phyloP scores from a whole-genome alignment of 2,797 vertebrate species.

The Allobates femoralis region DNA sequence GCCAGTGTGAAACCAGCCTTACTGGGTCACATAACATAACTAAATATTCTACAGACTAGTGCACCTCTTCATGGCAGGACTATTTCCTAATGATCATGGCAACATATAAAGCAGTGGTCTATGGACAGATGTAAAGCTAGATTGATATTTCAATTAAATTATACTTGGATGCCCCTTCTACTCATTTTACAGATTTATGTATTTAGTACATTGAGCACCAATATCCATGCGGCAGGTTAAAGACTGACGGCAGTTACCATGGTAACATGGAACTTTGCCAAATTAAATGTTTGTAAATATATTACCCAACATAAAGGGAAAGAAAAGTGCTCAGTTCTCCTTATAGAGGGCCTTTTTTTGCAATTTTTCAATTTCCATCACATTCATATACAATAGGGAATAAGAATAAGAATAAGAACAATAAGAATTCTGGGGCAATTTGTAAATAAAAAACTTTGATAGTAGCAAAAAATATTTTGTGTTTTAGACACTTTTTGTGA shows the following conservation, averaged over 20 bases:
- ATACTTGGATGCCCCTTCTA: neutral
- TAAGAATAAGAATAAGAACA: too few relatives aligned
- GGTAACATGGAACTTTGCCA: constrained; percentile 32
- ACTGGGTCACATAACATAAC: too few relatives aligned
- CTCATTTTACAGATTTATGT: constrained; percentile 4
- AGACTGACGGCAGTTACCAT: constrained; percentile 25
- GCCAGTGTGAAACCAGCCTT: too few relatives aligned
- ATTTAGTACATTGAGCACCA: constrained; percentile 16
- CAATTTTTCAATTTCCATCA: too few relatives aligned
- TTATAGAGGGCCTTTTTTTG: neutral
- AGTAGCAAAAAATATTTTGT: too few relatives aligned
- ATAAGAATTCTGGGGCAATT: too few relatives aligned
- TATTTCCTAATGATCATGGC: too few relatives aligned
- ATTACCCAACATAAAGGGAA: constrained; percentile 9
- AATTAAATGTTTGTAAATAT: constrained; percentile 29
- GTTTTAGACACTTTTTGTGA: too few relatives aligned
- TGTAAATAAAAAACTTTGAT: too few relatives aligned
- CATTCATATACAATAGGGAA: too few relatives aligned
- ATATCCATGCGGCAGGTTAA: constrained; percentile 28
- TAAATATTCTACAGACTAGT: too few relatives aligned
- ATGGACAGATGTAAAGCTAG: neutral
- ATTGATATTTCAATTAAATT: constrained; percentile 22
- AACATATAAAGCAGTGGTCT: neutral
- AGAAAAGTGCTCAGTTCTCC: neutral
- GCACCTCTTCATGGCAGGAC: too few relatives aligned